A percentile compares a stretch with the other conserved stretches of the same genome.
Evolutionary conservation across 2,888 invertebrate species (phyloP).

Genomic region (Amphipoea oculea): DNA sequence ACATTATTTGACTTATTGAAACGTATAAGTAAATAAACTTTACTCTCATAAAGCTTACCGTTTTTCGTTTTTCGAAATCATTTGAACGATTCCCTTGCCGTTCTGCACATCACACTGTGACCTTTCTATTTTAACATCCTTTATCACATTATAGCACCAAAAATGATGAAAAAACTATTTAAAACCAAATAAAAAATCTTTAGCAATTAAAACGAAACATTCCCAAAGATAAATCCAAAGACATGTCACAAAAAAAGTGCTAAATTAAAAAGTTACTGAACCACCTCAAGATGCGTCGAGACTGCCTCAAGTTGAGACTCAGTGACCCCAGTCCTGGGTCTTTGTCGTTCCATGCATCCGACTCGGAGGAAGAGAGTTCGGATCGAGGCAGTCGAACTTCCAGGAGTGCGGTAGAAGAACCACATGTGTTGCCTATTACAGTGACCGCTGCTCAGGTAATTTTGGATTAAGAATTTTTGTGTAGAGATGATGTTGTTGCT

Average conservation of each 20-base stretch:
- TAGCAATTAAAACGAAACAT: slow-evolving; percentile 64
- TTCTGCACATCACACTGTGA: slow-evolving; percentile 9
- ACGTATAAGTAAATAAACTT: slow-evolving; percentile 4
- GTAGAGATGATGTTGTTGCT: neutral
- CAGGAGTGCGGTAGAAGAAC: slow-evolving; percentile 74
- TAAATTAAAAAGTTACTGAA: slow-evolving; percentile 59
- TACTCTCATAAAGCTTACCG: neutral
- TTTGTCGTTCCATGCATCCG: slow-evolving; percentile 83
- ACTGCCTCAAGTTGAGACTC: slow-evolving; percentile 85
- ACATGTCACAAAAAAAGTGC: slow-evolving; percentile 56
- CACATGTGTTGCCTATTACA: slow-evolving; percentile 75
- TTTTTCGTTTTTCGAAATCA: no score
- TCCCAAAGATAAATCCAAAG: slow-evolving; percentile 72
- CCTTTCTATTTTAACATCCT: neutral
- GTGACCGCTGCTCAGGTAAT: slow-evolving; percentile 81
- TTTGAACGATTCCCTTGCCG: slow-evolving; percentile 12
- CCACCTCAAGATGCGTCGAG: slow-evolving; percentile 82
- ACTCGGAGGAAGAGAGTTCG: slow-evolving; percentile 86
- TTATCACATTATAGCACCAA: slow-evolving; percentile 10
- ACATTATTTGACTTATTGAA: slow-evolving; percentile 38
- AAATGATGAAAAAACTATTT: slow-evolving; percentile 26
- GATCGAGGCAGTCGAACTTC: slow-evolving; percentile 78
- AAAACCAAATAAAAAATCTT: slow-evolving; percentile 26
- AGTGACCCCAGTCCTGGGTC: slow-evolving; percentile 85
- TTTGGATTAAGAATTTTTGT: neutral